Percentiles rank a stretch among this genome's conserved stretches.
These are phyloP conservation scores for Molanna angustata DNA, from an alignment of 2,888 invertebrate genomes.

Conservation along the genomic window DNA sequence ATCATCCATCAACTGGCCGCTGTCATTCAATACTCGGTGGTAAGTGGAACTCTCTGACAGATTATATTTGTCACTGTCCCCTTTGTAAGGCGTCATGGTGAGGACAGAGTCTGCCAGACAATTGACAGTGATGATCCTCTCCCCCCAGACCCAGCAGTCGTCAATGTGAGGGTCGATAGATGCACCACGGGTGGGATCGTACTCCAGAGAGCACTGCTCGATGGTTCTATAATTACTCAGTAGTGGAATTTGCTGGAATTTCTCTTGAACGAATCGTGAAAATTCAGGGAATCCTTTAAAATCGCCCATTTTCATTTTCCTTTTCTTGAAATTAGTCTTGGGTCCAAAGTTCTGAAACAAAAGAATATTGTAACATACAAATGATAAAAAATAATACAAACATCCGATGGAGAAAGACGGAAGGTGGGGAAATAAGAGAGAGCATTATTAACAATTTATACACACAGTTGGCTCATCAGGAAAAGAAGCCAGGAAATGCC, in stretches of 20 bases:
- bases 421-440: constrained; percentile 67
- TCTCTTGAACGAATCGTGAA: constrained; percentile 75
- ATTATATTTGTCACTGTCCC: constrained; percentile 49
- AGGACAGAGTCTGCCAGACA: constrained; percentile 77
- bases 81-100: constrained; percentile 69
- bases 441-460: constrained; percentile 55
- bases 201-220: constrained; percentile 96
- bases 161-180: constrained; percentile 98
- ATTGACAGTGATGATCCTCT: constrained; percentile 91
- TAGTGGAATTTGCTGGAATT: constrained; percentile 60
- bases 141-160: constrained; percentile 99
- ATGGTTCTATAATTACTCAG: constrained; percentile 76
- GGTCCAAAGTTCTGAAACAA: constrained; percentile 85
- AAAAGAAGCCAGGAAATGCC: constrained; percentile 13
- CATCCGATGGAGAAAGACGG: constrained; percentile 66
- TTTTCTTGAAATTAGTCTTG: constrained; percentile 96
- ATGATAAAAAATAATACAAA: too few relatives aligned
- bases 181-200: constrained; percentile 81
- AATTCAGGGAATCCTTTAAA: constrained; percentile 85
- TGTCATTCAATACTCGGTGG: constrained; percentile 26
- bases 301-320: constrained; percentile 71
- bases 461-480: constrained; percentile 36
- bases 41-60: constrained; percentile 44
- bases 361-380: too few relatives aligned
- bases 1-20: constrained; percentile 41